phyloP scores from a whole-genome alignment of 2,797 vertebrate species.

The Anabas testudineus region DNA sequence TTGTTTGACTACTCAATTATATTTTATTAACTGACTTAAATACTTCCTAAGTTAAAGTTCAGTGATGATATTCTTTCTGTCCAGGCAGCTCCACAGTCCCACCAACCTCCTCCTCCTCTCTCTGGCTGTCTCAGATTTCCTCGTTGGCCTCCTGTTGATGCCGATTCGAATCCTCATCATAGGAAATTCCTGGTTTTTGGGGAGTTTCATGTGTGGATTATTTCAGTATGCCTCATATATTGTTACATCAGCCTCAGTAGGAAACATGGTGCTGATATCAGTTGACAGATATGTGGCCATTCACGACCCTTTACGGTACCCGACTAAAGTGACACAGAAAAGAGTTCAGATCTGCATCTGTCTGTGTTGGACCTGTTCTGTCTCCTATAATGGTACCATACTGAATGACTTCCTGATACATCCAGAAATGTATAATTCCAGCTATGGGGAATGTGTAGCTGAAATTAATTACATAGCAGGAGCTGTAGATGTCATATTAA shows the following conservation, averaged over 20 bases:
- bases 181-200: constrained; percentile 41
- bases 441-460: constrained; percentile 57
- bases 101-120: constrained; percentile 60
- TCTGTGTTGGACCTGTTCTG: constrained; percentile 58
- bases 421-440: constrained; percentile 35
- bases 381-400: constrained; percentile 3
- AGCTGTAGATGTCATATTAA: constrained; percentile 34
- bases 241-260: constrained; percentile 42
- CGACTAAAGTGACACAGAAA: constrained; percentile 26
- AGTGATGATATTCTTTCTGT: constrained; percentile 12
- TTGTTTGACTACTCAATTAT: too few relatives aligned
- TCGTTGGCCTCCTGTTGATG: constrained; percentile 46
- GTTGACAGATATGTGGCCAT: constrained; percentile 55
- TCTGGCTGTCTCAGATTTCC: constrained; percentile 47
- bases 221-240: constrained; percentile 16
- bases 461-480: background rate
- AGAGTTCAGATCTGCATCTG: constrained; percentile 39
- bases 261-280: constrained; percentile 59
- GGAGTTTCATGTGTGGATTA: constrained; percentile 2
- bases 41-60: too few relatives aligned
- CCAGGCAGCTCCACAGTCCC: constrained; percentile 52
- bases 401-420: constrained; percentile 16
- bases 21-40: too few relatives aligned
- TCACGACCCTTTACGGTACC: constrained; percentile 40
- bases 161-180: background rate